phyloP scores from a whole-genome alignment of 1,140 invertebrate species.

The Arion vulgaris region DNA sequence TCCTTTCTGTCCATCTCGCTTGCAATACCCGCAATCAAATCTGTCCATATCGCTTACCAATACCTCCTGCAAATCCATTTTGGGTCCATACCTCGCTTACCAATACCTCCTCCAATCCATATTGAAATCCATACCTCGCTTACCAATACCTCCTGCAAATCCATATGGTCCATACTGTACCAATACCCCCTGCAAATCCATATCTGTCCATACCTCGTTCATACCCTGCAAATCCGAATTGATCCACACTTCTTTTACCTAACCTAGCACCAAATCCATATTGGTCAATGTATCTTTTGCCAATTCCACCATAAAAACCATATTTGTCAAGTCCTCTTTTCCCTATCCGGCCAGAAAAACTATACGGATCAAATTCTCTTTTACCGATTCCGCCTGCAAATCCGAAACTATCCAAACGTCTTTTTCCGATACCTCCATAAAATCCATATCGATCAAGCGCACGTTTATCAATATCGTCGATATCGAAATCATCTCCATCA shows the following conservation, averaged over 20 bases:
- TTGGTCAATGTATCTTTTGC: conserved; percentile 17
- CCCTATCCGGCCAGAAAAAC: conserved; percentile 11
- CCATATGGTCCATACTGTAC: conserved; percentile 10
- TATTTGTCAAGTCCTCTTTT: conserved; percentile 13
- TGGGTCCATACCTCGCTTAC: conserved; percentile 23
- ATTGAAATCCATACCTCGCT: conserved; percentile 17
- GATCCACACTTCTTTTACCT: conserved; percentile 14
- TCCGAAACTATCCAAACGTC: not conserved
- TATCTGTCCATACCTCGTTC: not conserved
- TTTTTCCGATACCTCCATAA: conserved; percentile 12
- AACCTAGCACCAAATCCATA: conserved; percentile 20
- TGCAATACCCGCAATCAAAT: no score
- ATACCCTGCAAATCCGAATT: not conserved
- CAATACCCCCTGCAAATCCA: not conserved
- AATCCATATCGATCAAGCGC: conserved; percentile 9
- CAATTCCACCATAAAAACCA: conserved; percentile 16
- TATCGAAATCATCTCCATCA: not conserved
- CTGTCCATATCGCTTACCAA: conserved; percentile 23
- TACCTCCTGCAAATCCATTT: conserved; percentile 7
- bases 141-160: conserved; percentile 23
- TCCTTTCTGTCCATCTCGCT: conserved; percentile 14
- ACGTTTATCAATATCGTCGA: not conserved
- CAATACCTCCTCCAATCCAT: conserved; percentile 13
- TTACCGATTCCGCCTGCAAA: conserved; percentile 1
- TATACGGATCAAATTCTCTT: not conserved